Percentiles rank a stretch among this genome's conserved stretches.
Evolutionary conservation across 2,888 invertebrate species (phyloP).

Genomic region (Nymphalis polychloros): DNA sequence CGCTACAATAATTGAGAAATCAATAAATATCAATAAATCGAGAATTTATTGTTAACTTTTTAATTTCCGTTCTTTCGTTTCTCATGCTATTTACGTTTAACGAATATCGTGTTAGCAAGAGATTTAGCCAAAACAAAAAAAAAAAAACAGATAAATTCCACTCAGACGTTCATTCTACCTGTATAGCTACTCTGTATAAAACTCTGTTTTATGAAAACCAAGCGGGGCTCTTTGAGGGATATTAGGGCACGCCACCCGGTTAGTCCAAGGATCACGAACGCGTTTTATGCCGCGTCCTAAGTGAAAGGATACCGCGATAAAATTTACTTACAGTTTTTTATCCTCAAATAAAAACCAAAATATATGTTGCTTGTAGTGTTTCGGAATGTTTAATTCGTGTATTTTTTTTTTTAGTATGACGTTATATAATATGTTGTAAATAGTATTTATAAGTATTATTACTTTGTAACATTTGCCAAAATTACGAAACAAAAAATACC

Average conservation of each 20-base stretch:
- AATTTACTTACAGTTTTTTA: background rate
- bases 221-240: constrained; percentile 50
- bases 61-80: too few species aligned
- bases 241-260: constrained; percentile 65
- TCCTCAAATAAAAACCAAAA: constrained; percentile 12
- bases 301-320: constrained; percentile 23
- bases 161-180: constrained; percentile 17
- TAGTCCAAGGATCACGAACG: constrained; percentile 65
- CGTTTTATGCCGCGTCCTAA: constrained; percentile 51
- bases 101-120: background rate
- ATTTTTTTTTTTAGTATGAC: too few species aligned
- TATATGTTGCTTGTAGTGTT: background rate
- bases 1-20: too few species aligned
- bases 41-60: too few species aligned
- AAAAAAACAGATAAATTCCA: constrained; percentile 4
- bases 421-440: too few species aligned
- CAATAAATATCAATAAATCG: too few species aligned
- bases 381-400: too few species aligned
- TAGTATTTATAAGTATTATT: too few species aligned
- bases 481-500: too few species aligned
- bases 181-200: constrained; percentile 30
- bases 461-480: too few species aligned
- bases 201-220: constrained; percentile 43
- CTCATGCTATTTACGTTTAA: too few species aligned
- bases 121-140: background rate